phyloP scores from a whole-genome alignment of 2,797 vertebrate genomes.

The Podarcis siculus region DNA sequence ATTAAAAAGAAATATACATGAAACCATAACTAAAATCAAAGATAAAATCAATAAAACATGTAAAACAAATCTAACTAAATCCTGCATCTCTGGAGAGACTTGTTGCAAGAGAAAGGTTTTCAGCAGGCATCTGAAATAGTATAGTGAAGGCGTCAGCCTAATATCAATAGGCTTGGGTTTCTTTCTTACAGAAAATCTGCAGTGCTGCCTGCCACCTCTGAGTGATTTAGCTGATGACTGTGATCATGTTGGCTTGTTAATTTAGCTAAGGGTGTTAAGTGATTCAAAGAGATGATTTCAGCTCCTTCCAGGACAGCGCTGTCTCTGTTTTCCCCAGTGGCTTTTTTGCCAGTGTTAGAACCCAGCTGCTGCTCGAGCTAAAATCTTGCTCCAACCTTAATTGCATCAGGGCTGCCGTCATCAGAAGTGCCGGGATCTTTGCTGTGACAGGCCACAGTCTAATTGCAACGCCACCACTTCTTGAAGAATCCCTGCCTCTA shows the following conservation, averaged over 20 bases:
- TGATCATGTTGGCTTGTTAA: not conserved
- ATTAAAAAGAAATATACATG: too few relatives aligned
- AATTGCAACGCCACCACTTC: not conserved
- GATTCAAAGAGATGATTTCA: slow-evolving; percentile 29
- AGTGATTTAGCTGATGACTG: not conserved
- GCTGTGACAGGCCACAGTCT: fast-evolving
- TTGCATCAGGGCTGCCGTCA: not conserved
- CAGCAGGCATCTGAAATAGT: too few relatives aligned
- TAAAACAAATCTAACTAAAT: too few relatives aligned
- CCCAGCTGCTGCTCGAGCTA: slow-evolving; percentile 26
- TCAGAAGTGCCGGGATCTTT: not conserved
- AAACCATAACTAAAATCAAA: too few relatives aligned
- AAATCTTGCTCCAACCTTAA: slow-evolving; percentile 17
- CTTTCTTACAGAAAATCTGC: not conserved
- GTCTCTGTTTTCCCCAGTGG: slow-evolving; percentile 19
- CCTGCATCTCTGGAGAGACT: too few relatives aligned
- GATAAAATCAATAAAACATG: too few relatives aligned
- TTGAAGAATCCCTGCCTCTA: slow-evolving; percentile 39
- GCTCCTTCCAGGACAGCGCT: slow-evolving; percentile 16
- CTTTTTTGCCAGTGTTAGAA: slow-evolving; percentile 20
- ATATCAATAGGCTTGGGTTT: not conserved
- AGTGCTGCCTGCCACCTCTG: fast-evolving
- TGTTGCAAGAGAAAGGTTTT: too few relatives aligned
- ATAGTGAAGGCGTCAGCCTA: too few relatives aligned
- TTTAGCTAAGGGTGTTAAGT: not conserved